Percentiles rank a stretch among this genome's conserved stretches.
Conservation (phyloP, 1,140 invertebrate species). For the Dreissena rostriformis region DNA sequence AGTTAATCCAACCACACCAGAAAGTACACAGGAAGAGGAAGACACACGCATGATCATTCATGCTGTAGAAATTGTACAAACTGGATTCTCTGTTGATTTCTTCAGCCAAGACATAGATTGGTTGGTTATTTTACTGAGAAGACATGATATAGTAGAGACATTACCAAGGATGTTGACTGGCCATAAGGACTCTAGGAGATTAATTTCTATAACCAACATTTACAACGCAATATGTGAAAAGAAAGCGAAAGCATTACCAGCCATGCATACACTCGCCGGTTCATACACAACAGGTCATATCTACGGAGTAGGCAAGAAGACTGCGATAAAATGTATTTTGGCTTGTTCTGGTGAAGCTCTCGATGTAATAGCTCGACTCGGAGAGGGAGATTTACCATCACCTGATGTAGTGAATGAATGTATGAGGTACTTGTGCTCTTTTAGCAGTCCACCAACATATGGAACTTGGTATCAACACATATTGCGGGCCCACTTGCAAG, state of each 20-base stretch:
- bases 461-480: too few relatives aligned
- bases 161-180: not conserved
- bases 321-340: not conserved
- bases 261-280: not conserved
- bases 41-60: too few relatives aligned
- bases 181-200: not conserved
- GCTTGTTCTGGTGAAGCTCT: not conserved
- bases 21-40: too few relatives aligned
- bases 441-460: not conserved
- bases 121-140: too few relatives aligned
- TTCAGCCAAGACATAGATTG: too few relatives aligned
- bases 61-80: too few relatives aligned
- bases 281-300: not conserved
- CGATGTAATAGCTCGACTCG: not conserved
- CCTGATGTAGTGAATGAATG: not conserved
- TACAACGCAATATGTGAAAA: slow-evolving; percentile 1
- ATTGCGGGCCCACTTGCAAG: too few relatives aligned
- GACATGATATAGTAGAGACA: not conserved
- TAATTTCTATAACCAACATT: not conserved
- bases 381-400: slow-evolving; percentile 2
- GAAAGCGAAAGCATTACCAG: not conserved
- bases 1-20: too few relatives aligned
- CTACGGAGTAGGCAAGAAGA: not conserved
- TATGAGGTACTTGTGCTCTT: not conserved
- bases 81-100: too few relatives aligned